Conservation (phyloP, 2,113 vertebrate species). For the Aepyceros melampus region DNA sequence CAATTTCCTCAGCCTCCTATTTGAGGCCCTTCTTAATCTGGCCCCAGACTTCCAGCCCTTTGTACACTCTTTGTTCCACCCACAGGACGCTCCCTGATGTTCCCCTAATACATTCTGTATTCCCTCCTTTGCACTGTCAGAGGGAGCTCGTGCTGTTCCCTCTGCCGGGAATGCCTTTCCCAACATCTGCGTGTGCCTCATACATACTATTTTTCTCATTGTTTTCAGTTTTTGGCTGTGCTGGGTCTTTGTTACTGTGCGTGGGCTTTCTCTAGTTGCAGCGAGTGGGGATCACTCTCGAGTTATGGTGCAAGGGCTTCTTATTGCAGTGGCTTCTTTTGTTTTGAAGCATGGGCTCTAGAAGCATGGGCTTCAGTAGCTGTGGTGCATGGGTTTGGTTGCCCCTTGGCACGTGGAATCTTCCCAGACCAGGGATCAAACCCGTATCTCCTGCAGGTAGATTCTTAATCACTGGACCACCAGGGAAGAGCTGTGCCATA, state of each 20-base stretch:
- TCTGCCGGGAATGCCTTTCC: neutral
- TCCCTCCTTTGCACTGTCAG: neutral
- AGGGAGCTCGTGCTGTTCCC: neutral
- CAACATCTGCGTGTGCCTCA: neutral
- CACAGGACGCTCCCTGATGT: neutral
- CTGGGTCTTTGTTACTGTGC: neutral
- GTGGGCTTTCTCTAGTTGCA: neutral
- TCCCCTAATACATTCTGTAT: neutral
- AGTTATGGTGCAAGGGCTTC: neutral
- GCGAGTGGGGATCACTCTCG: neutral
- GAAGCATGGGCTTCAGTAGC: neutral
- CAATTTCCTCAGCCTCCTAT: conserved; percentile 34
- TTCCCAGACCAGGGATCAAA: neutral
- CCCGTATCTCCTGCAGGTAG: neutral
- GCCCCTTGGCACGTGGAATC: rapidly evolving
- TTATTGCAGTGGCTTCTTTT: neutral
- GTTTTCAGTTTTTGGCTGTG: neutral
- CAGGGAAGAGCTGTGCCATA: neutral
- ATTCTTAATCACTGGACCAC: neutral
- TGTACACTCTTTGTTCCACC: neutral
- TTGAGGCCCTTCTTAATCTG: neutral
- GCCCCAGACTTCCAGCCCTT: neutral
- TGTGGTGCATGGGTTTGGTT: neutral
- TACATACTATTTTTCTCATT: too few relatives aligned
- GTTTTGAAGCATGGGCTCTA: neutral